Evolutionary conservation across 2,888 invertebrate species (phyloP).

Genomic region (Dryomyza anilis): DNA sequence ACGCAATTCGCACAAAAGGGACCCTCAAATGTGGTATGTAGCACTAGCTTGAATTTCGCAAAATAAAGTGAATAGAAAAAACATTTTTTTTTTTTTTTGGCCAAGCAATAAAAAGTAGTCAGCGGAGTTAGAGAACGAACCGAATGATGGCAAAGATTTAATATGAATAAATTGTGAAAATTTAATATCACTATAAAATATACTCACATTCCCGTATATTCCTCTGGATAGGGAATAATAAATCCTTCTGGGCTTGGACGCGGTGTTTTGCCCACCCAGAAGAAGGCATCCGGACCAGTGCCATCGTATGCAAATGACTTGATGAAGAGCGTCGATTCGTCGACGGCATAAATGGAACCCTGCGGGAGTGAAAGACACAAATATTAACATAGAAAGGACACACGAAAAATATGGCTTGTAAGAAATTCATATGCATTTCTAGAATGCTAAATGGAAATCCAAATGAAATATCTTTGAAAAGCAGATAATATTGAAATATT

Average conservation of each 20-base stretch:
- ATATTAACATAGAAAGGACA: too few relatives aligned
- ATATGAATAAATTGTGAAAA: background rate
- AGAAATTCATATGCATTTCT: background rate
- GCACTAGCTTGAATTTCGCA: background rate
- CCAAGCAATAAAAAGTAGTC: too few relatives aligned
- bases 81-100: background rate
- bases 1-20: slow-evolving; percentile 28
- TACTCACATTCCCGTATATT: slow-evolving; percentile 78
- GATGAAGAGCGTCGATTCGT: slow-evolving; percentile 86
- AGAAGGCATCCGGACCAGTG: slow-evolving; percentile 84
- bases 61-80: background rate
- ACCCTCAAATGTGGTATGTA: slow-evolving; percentile 29
- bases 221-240: slow-evolving; percentile 85
- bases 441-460: background rate
- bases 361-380: slow-evolving; percentile 43
- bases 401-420: background rate
- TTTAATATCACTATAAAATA: background rate
- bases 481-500: too few relatives aligned
- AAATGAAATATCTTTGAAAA: too few relatives aligned
- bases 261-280: slow-evolving; percentile 86
- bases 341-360: slow-evolving; percentile 85
- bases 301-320: slow-evolving; percentile 89
- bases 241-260: slow-evolving; percentile 82
- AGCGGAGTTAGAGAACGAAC: background rate
- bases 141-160: background rate